A percentile compares a stretch with the other conserved stretches of the same genome.
Evolutionary conservation across 2,797 vertebrate species (phyloP).

Genomic region (Sebastiscus albofasciatus): DNA sequence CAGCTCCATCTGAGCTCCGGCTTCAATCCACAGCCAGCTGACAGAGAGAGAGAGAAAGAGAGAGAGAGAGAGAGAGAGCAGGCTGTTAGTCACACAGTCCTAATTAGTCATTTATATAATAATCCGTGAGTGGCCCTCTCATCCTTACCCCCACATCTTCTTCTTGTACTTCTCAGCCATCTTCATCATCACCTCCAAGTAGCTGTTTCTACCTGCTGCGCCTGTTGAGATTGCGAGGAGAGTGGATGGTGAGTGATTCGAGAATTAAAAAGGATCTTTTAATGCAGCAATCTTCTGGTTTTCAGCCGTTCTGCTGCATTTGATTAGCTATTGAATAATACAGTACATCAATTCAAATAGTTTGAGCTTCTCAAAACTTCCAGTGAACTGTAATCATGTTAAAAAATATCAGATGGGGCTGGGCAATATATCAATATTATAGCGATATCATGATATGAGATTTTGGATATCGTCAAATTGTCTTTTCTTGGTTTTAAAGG

Average conservation of each 20-base stretch:
- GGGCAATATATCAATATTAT: no score
- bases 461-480: no score
- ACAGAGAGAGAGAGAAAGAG: no score
- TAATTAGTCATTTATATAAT: background rate
- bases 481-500: no score
- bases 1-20: conserved; percentile 91
- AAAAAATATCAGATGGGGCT: no score
- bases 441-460: no score
- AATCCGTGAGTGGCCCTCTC: background rate
- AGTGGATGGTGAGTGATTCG: background rate
- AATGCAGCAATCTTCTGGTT: background rate
- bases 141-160: conserved; percentile 97
- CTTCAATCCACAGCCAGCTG: conserved; percentile 98
- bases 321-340: background rate
- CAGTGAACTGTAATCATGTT: background rate
- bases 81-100: background rate
- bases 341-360: background rate
- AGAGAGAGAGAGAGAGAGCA: background rate
- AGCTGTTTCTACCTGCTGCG: conserved; percentile 91
- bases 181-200: conserved; percentile 92
- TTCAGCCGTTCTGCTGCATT: background rate
- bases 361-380: background rate
- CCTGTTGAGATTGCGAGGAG: conserved; percentile 75
- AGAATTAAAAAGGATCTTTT: background rate
- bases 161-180: conserved; percentile 98